Conservation (phyloP, 1,140 invertebrate species). For the Dinothrombium tinctorium region DNA sequence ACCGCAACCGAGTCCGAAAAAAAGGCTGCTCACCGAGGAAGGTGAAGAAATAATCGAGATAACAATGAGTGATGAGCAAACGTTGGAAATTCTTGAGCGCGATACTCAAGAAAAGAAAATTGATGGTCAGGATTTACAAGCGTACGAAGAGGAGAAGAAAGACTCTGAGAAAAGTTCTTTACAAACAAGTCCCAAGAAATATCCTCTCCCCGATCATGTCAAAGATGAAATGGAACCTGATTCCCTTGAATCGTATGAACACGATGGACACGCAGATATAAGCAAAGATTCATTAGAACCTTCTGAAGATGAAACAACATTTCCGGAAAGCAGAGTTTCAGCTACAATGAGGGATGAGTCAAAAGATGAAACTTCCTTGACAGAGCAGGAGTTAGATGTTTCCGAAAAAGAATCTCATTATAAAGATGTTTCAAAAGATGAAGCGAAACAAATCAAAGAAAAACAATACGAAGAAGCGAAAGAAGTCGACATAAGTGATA, state of each 20-base stretch:
- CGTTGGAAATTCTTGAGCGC: too few species aligned
- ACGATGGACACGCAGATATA: background rate
- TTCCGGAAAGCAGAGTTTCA: background rate
- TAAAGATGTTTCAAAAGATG: too few species aligned
- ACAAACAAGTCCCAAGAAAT: background rate
- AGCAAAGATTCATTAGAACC: conserved; percentile 1
- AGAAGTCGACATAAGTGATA: too few species aligned
- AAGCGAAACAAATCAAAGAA: too few species aligned
- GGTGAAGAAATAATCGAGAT: too few species aligned
- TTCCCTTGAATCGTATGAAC: background rate
- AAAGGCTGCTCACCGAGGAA: too few species aligned
- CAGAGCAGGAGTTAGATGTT: background rate
- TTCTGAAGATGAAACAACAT: conserved; percentile 1
- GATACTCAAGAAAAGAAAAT: too few species aligned
- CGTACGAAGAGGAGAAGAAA: background rate
- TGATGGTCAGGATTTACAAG: too few species aligned
- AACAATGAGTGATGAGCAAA: too few species aligned
- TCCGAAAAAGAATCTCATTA: too few species aligned
- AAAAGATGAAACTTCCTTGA: background rate
- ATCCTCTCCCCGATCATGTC: background rate
- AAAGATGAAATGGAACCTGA: conserved; percentile 1
- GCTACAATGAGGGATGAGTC: background rate
- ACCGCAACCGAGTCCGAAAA: too few species aligned
- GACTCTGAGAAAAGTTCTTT: background rate
- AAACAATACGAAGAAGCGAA: too few species aligned